Conservation (phyloP, 1,140 invertebrate genomes). For the Antheraea mylitta region DNA sequence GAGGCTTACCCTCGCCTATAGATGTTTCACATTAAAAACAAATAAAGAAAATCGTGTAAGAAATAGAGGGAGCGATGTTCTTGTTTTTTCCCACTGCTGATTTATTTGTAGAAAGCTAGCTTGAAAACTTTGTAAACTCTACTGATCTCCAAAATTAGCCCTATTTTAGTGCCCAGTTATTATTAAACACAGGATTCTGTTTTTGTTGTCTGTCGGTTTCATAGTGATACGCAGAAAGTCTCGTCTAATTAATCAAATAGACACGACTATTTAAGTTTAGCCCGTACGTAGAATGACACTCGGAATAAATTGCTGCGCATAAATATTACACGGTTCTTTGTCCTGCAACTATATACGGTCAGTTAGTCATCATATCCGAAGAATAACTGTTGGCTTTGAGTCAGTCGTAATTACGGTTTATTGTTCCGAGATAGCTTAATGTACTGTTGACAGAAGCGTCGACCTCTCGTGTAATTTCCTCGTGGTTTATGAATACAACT, state of each 20-base stretch:
- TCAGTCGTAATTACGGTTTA: conserved; percentile 12
- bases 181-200: not conserved
- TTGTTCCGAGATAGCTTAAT: conserved; percentile 6
- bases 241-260: not conserved
- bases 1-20: no score
- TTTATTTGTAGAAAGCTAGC: no score
- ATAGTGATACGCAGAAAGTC: not conserved
- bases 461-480: not conserved
- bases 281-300: not conserved
- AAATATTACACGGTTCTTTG: conserved; percentile 23
- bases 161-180: not conserved
- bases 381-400: conserved; percentile 24
- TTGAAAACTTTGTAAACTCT: not conserved
- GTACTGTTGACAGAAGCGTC: not conserved
- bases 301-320: conserved; percentile 15
- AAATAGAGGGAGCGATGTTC: no score
- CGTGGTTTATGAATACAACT: not conserved
- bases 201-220: not conserved
- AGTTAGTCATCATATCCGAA: conserved; percentile 22
- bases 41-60: no score
- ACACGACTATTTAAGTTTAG: not conserved
- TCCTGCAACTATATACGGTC: conserved; percentile 18
- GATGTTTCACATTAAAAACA: no score
- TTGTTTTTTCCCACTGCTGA: no score
- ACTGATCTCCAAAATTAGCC: not conserved